A percentile compares a stretch with the other conserved stretches of the same genome.
Conservation (phyloP, 1,140 invertebrate species). For the Calliphora vicina region DNA sequence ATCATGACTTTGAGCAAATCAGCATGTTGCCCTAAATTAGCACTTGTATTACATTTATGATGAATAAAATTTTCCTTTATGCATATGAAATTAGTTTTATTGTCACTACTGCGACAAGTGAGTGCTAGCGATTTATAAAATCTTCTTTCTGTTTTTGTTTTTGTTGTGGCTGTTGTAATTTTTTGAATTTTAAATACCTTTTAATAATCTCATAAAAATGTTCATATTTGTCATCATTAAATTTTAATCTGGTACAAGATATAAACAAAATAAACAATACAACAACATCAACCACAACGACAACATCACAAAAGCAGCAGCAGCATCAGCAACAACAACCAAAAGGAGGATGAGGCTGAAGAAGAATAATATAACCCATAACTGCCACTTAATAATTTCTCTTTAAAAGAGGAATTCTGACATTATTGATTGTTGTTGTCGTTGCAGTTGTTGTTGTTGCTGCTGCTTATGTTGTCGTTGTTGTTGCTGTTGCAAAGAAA, state of each 20-base stretch:
- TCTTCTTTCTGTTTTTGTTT: no score
- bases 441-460: background rate
- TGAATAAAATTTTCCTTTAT: background rate
- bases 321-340: no score
- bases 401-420: conserved; percentile 28
- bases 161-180: background rate
- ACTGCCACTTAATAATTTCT: conserved; percentile 33
- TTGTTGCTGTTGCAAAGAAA: background rate
- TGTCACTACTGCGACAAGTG: background rate
- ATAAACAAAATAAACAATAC: conserved; percentile 1
- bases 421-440: conserved; percentile 30
- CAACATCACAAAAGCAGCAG: background rate
- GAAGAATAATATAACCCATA: conserved; percentile 28
- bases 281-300: background rate
- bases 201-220: conserved; percentile 34
- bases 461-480: background rate
- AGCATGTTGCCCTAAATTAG: background rate
- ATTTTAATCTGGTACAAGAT: conserved; percentile 11
- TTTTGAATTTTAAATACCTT: background rate
- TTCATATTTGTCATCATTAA: conserved; percentile 34
- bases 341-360: background rate
- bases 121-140: background rate
- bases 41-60: background rate
- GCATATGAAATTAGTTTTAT: background rate
- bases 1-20: background rate